Percentiles rank a stretch among this genome's conserved stretches.
Evolutionary conservation across 2,113 vertebrate species (phyloP).

Genomic region (Crotophaga sulcirostris): DNA sequence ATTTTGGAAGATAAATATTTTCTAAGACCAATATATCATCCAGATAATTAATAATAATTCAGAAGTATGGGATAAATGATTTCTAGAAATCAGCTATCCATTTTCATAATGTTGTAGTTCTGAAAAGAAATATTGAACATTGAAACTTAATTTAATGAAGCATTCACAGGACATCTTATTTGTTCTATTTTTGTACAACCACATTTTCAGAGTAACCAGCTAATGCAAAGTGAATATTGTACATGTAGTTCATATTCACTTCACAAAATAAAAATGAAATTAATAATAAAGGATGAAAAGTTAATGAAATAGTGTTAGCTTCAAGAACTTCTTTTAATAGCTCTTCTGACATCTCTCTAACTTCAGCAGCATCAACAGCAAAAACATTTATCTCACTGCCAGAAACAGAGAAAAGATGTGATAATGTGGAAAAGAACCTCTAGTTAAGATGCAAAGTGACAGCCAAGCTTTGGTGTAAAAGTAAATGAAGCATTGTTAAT

Average conservation of each 20-base stretch:
- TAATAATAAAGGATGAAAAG: neutral
- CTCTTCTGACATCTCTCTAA: neutral
- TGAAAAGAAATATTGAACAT: conserved; percentile 43
- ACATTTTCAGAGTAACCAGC: neutral
- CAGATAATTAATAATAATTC: conserved; percentile 27
- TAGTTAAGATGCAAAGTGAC: neutral
- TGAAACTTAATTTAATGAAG: conserved; percentile 59
- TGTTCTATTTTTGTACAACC: neutral
- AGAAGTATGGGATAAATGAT: conserved; percentile 14
- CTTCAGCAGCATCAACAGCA: neutral
- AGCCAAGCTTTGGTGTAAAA: neutral
- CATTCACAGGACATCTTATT: conserved; percentile 10
- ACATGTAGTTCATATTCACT: neutral
- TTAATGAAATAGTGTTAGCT: neutral
- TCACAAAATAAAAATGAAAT: neutral
- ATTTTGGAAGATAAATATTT: conserved; percentile 53
- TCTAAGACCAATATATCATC: neutral
- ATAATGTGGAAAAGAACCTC: neutral
- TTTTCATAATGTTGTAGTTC: conserved; percentile 41
- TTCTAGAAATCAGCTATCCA: conserved; percentile 7
- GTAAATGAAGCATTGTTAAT: neutral
- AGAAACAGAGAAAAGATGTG: neutral
- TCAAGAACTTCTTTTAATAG: neutral
- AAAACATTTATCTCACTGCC: neutral
- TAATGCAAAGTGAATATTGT: conserved; percentile 32